These are phyloP conservation scores for Oncopodura yosiiana DNA, from an alignment of 1,140 invertebrate genomes.

Conservation along the genomic window DNA sequence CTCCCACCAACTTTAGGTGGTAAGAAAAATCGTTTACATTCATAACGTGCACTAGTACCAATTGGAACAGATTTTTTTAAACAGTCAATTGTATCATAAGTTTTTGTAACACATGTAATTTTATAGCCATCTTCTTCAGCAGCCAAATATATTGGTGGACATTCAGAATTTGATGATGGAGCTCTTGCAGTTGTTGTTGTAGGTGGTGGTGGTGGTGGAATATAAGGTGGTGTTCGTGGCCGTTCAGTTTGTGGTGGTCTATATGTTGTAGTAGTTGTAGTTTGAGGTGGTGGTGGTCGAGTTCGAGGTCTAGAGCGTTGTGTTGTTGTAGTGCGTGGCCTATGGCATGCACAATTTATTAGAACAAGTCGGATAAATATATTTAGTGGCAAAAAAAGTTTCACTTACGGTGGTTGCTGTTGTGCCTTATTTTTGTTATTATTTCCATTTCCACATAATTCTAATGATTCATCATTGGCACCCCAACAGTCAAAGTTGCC, in stretches of 20 bases:
- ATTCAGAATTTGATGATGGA: not conserved
- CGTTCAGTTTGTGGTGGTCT: not conserved
- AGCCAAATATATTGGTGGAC: not conserved
- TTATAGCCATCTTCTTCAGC: constrained; percentile 1
- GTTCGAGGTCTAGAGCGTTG: not conserved
- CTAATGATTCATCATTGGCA: constrained; percentile 4
- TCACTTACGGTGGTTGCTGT: not conserved
- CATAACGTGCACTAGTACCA: constrained; percentile 1
- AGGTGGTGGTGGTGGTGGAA: not conserved
- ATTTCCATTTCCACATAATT: constrained; percentile 5
- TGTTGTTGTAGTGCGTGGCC: not conserved
- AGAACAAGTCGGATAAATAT: not conserved
- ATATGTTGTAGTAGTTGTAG: not conserved
- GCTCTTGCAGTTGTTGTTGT: not conserved
- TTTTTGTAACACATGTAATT: not conserved
- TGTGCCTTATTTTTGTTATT: not conserved
- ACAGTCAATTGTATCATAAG: not conserved
- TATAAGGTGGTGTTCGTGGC: not conserved
- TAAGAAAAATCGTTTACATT: constrained; percentile 1
- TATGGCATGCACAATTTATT: not conserved
- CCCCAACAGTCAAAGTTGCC: constrained; percentile 14
- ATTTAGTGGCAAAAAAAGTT: not conserved
- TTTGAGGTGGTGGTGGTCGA: not conserved
- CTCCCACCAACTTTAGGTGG: not conserved
- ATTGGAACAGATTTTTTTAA: not conserved